Conservation (phyloP, 2,113 vertebrate species). For the Brachirus orientalis region DNA sequence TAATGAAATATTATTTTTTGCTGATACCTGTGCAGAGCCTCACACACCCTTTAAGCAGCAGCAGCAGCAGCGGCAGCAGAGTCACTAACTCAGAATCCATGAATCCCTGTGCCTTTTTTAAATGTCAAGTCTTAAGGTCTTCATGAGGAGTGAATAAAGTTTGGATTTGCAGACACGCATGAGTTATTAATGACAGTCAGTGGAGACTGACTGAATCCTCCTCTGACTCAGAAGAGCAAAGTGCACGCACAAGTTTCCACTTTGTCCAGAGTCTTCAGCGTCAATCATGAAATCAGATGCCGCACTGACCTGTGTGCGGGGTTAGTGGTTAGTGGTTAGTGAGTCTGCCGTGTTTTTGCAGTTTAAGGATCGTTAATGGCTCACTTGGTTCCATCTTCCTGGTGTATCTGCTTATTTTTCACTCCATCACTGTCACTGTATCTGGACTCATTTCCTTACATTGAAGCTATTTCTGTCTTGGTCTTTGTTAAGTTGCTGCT, state of each 20-base stretch:
- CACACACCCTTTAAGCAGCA: no score
- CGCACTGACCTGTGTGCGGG: not conserved
- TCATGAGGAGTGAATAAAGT: constrained; percentile 58
- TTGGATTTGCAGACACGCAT: constrained; percentile 41
- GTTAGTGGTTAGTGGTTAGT: not conserved
- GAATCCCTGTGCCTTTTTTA: no score
- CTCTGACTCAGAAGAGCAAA: no score
- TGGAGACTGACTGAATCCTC: constrained; percentile 14
- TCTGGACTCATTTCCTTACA: constrained; percentile 1
- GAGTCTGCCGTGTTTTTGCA: not conserved
- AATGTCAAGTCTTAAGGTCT: constrained; percentile 77
- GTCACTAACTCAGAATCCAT: no score
- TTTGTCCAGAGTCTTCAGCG: constrained; percentile 12
- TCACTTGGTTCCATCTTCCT: not conserved
- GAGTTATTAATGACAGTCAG: no score
- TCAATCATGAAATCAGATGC: constrained; percentile 41
- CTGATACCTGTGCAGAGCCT: no score
- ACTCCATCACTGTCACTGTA: no score
- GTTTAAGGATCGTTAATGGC: not conserved
- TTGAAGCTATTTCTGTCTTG: not conserved
- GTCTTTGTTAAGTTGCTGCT: constrained; percentile 21
- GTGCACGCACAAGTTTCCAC: constrained; percentile 17
- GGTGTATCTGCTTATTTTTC: not conserved
- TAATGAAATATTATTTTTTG: no score
- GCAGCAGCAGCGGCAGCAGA: no score